These are phyloP conservation scores for Drosophila leonis DNA, from an alignment of 2,888 invertebrate genomes.

Conservation along the genomic window DNA sequence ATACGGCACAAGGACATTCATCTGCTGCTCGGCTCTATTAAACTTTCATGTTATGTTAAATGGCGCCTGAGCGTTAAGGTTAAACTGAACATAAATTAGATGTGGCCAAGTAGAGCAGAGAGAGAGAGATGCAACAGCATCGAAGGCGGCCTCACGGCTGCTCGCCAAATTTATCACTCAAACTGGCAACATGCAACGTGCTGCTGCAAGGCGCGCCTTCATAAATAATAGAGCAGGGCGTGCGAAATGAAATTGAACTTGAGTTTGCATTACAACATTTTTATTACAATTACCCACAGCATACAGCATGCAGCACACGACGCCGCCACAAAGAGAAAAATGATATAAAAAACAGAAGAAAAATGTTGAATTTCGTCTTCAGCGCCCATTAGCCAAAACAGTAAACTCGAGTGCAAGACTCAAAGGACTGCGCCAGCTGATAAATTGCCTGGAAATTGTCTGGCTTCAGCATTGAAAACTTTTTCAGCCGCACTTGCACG, in stretches of 20 bases:
- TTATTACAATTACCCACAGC: slow-evolving; percentile 54
- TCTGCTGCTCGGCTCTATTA: slow-evolving; percentile 56
- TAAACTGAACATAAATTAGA: slow-evolving; percentile 75
- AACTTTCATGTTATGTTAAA: slow-evolving; percentile 77
- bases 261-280: slow-evolving; percentile 60
- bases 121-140: slow-evolving; percentile 27
- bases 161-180: slow-evolving; percentile 64
- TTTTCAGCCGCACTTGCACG: slow-evolving; percentile 25
- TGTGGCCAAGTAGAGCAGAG: slow-evolving; percentile 28
- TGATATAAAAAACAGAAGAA: not conserved
- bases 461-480: slow-evolving; percentile 30
- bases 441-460: slow-evolving; percentile 31
- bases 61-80: slow-evolving; percentile 78
- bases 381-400: slow-evolving; percentile 28
- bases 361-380: slow-evolving; percentile 16
- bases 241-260: slow-evolving; percentile 61
- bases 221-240: slow-evolving; percentile 67
- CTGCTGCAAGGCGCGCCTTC: slow-evolving; percentile 33
- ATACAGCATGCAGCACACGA: not conserved
- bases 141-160: slow-evolving; percentile 31
- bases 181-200: slow-evolving; percentile 45
- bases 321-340: slow-evolving; percentile 8
- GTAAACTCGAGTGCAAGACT: slow-evolving; percentile 11
- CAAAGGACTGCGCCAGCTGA: slow-evolving; percentile 23
- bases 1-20: slow-evolving; percentile 42